Evolutionary conservation across 2,797 vertebrate genomes (phyloP).

Genomic region (Pogonophryne albipinna): DNA sequence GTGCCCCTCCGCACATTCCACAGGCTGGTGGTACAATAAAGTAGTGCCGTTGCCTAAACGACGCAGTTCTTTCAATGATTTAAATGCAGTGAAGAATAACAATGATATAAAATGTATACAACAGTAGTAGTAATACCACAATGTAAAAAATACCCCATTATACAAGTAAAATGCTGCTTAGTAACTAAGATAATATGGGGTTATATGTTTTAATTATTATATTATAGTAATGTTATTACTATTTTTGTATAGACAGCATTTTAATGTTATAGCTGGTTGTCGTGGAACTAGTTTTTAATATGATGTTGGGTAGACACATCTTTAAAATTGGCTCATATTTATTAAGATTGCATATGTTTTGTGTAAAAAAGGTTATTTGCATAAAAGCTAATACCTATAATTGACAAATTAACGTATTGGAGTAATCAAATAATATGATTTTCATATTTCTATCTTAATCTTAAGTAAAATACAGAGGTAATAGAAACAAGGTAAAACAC

Average conservation of each 20-base stretch:
- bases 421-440: background rate
- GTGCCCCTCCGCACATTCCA: slow-evolving; percentile 91
- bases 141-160: background rate
- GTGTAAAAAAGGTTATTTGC: background rate
- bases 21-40: slow-evolving; percentile 85
- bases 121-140: background rate
- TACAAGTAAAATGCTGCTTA: background rate
- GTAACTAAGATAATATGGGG: background rate
- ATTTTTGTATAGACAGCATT: background rate
- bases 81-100: background rate
- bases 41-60: slow-evolving; percentile 74
- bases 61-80: slow-evolving; percentile 3
- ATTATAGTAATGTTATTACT: background rate
- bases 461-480: too few relatives aligned
- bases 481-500: too few relatives aligned
- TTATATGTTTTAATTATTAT: background rate
- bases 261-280: background rate
- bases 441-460: background rate
- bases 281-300: background rate
- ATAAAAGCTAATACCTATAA: background rate
- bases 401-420: background rate
- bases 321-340: background rate
- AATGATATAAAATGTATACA: background rate
- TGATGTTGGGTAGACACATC: background rate
- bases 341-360: background rate